Evolutionary conservation across 2,888 invertebrate species (phyloP).

Genomic region (Helobdella robusta): DNA sequence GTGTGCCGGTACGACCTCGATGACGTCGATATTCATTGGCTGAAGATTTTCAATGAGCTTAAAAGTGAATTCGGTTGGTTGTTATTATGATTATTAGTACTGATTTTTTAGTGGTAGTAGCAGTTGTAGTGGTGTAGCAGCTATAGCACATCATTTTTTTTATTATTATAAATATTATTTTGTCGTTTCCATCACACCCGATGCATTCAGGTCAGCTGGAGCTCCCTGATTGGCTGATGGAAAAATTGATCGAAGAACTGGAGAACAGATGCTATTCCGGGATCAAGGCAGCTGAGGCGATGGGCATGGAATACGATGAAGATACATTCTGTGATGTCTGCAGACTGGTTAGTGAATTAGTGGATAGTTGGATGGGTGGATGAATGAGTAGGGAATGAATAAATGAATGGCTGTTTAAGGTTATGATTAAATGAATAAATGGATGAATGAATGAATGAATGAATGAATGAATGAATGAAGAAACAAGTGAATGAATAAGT

Average conservation of each 20-base stretch:
- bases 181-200: not conserved
- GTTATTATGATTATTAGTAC: not conserved
- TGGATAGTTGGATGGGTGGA: too few species aligned
- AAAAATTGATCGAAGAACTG: conserved; percentile 79
- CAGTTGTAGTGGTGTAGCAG: too few species aligned
- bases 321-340: conserved; percentile 98
- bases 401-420: too few species aligned
- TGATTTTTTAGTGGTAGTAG: too few species aligned
- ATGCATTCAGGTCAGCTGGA: conserved; percentile 45
- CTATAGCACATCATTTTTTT: too few species aligned
- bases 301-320: conserved; percentile 94
- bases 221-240: conserved; percentile 76
- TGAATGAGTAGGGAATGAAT: too few species aligned
- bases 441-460: too few species aligned
- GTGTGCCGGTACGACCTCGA: conserved; percentile 91
- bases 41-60: conserved; percentile 74
- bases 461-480: too few species aligned
- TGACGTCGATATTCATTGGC: conserved; percentile 81
- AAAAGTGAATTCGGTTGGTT: conserved; percentile 55
- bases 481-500: too few species aligned
- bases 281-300: conserved; percentile 48
- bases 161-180: not conserved
- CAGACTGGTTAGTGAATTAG: conserved; percentile 63
- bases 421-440: too few species aligned
- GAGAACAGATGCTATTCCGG: conserved; percentile 59